These are phyloP conservation scores for Anoura caudifer DNA, from an alignment of 2,113 vertebrate genomes.

Conservation along the genomic window DNA sequence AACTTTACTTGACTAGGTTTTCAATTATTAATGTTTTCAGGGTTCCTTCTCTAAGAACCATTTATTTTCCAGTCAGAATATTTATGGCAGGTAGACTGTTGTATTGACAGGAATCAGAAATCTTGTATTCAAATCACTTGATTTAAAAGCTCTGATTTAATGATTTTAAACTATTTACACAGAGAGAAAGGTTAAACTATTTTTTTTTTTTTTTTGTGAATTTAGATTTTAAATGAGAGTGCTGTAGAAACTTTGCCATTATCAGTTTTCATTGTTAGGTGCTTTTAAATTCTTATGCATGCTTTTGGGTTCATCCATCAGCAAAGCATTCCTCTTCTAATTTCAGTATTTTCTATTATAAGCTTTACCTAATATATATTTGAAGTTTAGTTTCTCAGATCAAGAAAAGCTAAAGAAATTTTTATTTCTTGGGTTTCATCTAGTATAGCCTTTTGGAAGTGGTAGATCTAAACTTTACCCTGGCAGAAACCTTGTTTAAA, in stretches of 20 bases:
- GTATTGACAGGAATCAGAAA: neutral
- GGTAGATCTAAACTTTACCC: neutral
- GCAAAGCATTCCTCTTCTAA: neutral
- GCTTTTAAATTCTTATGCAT: neutral
- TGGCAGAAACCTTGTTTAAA: constrained; percentile 1
- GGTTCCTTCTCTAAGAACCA: neutral
- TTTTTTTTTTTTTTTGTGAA: neutral
- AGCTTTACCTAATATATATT: neutral
- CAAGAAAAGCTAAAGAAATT: constrained; percentile 10
- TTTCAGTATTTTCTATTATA: constrained; percentile 2
- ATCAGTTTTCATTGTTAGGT: neutral
- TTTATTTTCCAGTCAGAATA: constrained; percentile 26
- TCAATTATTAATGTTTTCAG: neutral
- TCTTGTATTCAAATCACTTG: constrained; percentile 1
- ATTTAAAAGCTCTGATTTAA: constrained; percentile 19
- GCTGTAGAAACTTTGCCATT: neutral
- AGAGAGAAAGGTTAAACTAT: neutral
- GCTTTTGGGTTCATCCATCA: neutral
- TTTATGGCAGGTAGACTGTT: neutral
- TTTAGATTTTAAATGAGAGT: neutral
- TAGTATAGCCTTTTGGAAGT: neutral
- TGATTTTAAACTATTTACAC: neutral
- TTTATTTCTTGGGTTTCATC: constrained; percentile 11
- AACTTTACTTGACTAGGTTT: neutral
- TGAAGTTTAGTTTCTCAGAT: constrained; percentile 20